phyloP scores from a whole-genome alignment of 2,797 vertebrate species.

The Spondyliosoma cantharus region DNA sequence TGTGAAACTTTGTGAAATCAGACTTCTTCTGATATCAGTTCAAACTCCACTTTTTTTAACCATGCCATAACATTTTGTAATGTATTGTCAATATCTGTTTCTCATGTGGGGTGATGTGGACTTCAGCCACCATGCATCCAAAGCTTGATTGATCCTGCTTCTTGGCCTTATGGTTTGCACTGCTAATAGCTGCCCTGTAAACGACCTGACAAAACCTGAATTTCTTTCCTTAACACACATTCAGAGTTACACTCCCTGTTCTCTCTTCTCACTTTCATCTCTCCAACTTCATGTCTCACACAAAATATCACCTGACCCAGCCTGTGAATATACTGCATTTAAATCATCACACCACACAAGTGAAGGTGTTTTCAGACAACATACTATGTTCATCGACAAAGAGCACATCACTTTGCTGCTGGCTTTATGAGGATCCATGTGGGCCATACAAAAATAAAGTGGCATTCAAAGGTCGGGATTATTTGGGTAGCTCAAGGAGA shows the following conservation, averaged over 20 bases:
- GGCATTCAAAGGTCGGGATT: constrained; percentile 27
- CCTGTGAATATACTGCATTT: constrained; percentile 19
- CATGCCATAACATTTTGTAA: constrained; percentile 15
- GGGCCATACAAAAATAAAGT: constrained; percentile 56
- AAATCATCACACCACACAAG: constrained; percentile 19
- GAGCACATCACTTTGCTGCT: neutral
- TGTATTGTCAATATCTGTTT: constrained; percentile 25
- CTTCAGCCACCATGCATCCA: constrained; percentile 28
- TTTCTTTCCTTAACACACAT: constrained; percentile 18
- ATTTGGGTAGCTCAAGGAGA: constrained; percentile 27
- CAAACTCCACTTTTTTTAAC: neutral
- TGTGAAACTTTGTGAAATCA: constrained; percentile 12
- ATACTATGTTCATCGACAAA: neutral
- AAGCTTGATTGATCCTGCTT: constrained; percentile 3
- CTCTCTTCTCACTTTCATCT: constrained; percentile 48
- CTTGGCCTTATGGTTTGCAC: constrained; percentile 1
- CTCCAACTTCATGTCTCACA: constrained; percentile 43
- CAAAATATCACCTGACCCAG: constrained; percentile 12
- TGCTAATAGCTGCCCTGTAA: constrained; percentile 8
- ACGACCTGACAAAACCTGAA: constrained; percentile 9
- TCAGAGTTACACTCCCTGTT: constrained; percentile 2
- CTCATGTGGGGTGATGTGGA: constrained; percentile 9
- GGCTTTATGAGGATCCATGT: constrained; percentile 19
- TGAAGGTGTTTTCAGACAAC: constrained; percentile 9
- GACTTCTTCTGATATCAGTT: constrained; percentile 36